Evolutionary conservation across 2,113 vertebrate species (phyloP).

Genomic region (Propithecus coquereli): DNA sequence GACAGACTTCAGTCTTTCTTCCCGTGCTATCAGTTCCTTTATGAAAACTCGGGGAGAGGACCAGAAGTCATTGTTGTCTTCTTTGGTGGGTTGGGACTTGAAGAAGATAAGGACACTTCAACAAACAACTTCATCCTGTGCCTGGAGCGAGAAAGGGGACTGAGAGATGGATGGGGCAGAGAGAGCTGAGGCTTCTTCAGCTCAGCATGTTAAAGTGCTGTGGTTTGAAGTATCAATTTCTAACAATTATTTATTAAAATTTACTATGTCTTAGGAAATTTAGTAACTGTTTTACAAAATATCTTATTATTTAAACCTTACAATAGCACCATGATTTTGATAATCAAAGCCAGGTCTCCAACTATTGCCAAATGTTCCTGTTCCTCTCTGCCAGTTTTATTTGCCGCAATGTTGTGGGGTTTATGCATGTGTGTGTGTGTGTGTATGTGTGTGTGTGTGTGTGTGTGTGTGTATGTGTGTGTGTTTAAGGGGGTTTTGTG

Average conservation of each 20-base stretch:
- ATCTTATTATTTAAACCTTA: neutral
- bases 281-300: neutral
- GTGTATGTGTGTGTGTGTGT: no score
- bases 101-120: no score
- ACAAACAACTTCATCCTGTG: no score
- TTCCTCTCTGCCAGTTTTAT: neutral
- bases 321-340: neutral
- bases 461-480: neutral
- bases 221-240: neutral
- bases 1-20: no score
- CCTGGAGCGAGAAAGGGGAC: no score
- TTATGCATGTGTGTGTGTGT: neutral
- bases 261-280: neutral
- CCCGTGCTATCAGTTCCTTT: no score
- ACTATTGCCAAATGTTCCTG: neutral
- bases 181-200: neutral
- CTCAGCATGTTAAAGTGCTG: neutral
- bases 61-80: no score
- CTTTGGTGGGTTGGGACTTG: no score
- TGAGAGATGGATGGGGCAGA: neutral
- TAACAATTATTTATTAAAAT: neutral
- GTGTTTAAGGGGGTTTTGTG: neutral
- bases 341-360: neutral
- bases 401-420: neutral
- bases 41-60: no score